Evolutionary conservation across 1,140 invertebrate species (phyloP).

Genomic region (Musca domestica): DNA sequence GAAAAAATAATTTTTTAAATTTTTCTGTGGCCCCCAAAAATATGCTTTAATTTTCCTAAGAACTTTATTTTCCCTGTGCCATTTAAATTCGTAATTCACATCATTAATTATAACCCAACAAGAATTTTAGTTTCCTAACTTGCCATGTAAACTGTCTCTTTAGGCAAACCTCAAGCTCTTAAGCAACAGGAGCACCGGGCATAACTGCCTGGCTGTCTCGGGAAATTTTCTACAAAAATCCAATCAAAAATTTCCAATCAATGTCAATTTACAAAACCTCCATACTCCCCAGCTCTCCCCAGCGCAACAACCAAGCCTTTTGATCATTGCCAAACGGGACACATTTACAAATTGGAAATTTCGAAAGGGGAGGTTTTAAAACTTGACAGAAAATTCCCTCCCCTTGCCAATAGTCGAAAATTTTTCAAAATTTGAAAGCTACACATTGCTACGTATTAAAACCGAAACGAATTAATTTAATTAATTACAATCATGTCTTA

Average conservation of each 20-base stretch:
- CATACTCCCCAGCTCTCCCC: background rate
- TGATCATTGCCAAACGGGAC: slow-evolving; percentile 6
- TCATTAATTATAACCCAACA: background rate
- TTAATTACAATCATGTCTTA: slow-evolving; percentile 55
- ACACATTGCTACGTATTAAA: slow-evolving; percentile 54
- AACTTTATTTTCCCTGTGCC: too few relatives aligned
- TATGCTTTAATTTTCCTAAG: too few relatives aligned
- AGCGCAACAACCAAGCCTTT: too few relatives aligned
- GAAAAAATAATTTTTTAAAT: too few relatives aligned
- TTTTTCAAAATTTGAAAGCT: background rate
- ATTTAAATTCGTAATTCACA: background rate
- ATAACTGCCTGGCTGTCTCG: background rate
- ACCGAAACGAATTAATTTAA: slow-evolving; percentile 55
- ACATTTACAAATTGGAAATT: too few relatives aligned
- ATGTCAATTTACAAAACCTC: slow-evolving; percentile 52
- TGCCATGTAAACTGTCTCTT: slow-evolving; percentile 15
- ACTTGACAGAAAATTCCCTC: background rate
- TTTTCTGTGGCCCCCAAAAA: too few relatives aligned
- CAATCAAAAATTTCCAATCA: slow-evolving; percentile 55
- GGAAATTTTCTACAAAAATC: slow-evolving; percentile 37
- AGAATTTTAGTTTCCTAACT: background rate
- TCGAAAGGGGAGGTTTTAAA: background rate
- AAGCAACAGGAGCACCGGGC: background rate
- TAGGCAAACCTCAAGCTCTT: background rate
- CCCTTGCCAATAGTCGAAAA: background rate